phyloP scores from a whole-genome alignment of 2,797 vertebrate genomes.

The Tympanoctomys barrerae region DNA sequence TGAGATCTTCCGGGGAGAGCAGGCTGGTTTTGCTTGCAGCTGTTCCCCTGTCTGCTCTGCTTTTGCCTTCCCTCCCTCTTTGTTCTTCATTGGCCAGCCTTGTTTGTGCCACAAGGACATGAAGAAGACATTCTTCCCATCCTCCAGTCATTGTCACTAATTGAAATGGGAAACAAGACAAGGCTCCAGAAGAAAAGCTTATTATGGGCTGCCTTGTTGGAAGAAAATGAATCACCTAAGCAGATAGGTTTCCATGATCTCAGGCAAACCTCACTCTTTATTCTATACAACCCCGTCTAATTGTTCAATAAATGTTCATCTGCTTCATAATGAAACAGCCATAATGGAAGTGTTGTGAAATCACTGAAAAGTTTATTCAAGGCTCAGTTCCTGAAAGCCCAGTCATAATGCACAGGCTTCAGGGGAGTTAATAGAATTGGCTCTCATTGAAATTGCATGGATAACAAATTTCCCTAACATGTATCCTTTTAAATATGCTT shows the following conservation, averaged over 20 bases:
- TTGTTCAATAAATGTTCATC: slow-evolving; percentile 92
- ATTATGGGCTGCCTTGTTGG: slow-evolving; percentile 89
- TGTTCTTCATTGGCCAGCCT: slow-evolving; percentile 85
- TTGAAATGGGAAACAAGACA: slow-evolving; percentile 90
- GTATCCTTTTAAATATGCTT: slow-evolving; percentile 78
- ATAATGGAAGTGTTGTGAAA: slow-evolving; percentile 91
- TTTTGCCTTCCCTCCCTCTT: neutral
- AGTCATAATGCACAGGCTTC: slow-evolving; percentile 86
- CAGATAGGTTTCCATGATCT: slow-evolving; percentile 91
- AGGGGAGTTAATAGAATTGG: slow-evolving; percentile 90
- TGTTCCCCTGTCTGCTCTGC: neutral
- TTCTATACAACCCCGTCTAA: slow-evolving; percentile 87
- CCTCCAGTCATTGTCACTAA: slow-evolving; percentile 87
- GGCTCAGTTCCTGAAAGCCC: slow-evolving; percentile 86
- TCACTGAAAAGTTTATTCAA: slow-evolving; percentile 92
- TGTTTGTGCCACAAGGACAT: slow-evolving; percentile 88
- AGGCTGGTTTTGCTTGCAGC: slow-evolving; percentile 49
- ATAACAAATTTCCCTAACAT: slow-evolving; percentile 85
- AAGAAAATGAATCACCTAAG: slow-evolving; percentile 91
- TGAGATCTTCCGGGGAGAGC: neutral
- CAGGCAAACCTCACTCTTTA: slow-evolving; percentile 89
- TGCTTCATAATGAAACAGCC: slow-evolving; percentile 89
- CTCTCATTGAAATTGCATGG: slow-evolving; percentile 86
- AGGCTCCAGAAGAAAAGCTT: slow-evolving; percentile 90
- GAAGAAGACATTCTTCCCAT: slow-evolving; percentile 89